A percentile compares a stretch with the other conserved stretches of the same genome.
Conservation (phyloP, 2,888 invertebrate species). For the Lasioglossum figueresi region DNA sequence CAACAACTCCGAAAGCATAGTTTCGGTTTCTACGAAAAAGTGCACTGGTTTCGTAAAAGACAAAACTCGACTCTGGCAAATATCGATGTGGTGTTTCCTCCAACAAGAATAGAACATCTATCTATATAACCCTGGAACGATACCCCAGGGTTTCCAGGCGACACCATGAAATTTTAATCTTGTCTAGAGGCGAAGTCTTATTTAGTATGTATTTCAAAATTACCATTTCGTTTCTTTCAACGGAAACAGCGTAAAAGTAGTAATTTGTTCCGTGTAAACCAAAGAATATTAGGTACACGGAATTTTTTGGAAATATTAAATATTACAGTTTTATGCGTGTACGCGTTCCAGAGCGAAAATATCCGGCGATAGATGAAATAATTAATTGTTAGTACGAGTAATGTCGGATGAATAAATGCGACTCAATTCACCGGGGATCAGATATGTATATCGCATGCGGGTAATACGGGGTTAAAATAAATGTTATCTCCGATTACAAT, state of each 20-base stretch:
- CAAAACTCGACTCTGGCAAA: background rate
- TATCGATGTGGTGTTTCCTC: background rate
- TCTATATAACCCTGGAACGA: background rate
- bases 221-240: background rate
- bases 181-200: background rate
- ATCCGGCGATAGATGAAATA: too few relatives aligned
- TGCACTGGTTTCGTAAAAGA: background rate
- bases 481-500: background rate
- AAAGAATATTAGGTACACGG: background rate
- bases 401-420: too few relatives aligned
- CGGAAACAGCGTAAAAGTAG: background rate
- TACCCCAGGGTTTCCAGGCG: background rate
- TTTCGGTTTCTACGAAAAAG: background rate
- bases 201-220: background rate
- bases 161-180: constrained; percentile 5
- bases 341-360: too few relatives aligned
- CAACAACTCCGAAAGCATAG: background rate
- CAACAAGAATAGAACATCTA: background rate
- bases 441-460: too few relatives aligned
- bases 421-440: too few relatives aligned
- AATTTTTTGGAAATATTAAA: background rate
- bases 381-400: too few relatives aligned
- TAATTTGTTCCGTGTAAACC: background rate
- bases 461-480: background rate
- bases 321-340: too few relatives aligned